Base-by-base conservation (phyloP, 2,797 vertebrate species). In the Tapirus indicus region DNA sequence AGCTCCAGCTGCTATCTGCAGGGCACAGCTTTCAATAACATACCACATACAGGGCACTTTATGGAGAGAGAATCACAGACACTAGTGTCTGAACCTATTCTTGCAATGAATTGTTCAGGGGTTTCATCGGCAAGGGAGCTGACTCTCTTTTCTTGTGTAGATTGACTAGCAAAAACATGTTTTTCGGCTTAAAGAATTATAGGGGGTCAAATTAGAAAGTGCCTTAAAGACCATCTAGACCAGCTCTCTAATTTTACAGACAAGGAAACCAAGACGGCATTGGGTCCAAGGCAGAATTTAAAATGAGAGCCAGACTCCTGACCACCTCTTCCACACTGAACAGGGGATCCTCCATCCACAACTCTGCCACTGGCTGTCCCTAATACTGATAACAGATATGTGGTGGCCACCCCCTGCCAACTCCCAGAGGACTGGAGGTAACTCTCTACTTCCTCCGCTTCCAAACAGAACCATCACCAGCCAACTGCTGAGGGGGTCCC, bases 51-150 rank as follows among this genome's bases (percentile, higher is more conserved):
- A 1, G 38, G 13, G 64, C 3, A 11, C 35, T n/a, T 8, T 35
- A 27, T 3, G 20, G 56, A 29, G 11, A 77, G 52, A 23, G 11
- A 9, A 7, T 0, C 8, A 2, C 27, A 44, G 25, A 0, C 0
- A 2, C 49, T 75, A 29, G 35, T 0, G 1, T 47, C 52, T 7
- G 5, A 64, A 18, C 18, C 4, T 3, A 41, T 41, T 41, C 86
- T 14, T 10, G 2, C 23, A 6, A 0, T 1, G 27, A 35, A 0
- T 4, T 3, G 11, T 20, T 17, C 14, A 0, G 29, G 49, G 54
- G 6, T 38, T 83, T n/a, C 60, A 8, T 11, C 1, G 2, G 74
- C 62, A 11, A 7, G 21, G 38, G 18, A 6, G 10, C 9, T 18
- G 3, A 5, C 3, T 68, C 10, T 38, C 17, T 25, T 60, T 20